Evolutionary conservation across 2,113 vertebrate genomes (phyloP), one percentile per base, ranked within the genome.

Genomic region (Nothobranchius furzeri): DNA sequence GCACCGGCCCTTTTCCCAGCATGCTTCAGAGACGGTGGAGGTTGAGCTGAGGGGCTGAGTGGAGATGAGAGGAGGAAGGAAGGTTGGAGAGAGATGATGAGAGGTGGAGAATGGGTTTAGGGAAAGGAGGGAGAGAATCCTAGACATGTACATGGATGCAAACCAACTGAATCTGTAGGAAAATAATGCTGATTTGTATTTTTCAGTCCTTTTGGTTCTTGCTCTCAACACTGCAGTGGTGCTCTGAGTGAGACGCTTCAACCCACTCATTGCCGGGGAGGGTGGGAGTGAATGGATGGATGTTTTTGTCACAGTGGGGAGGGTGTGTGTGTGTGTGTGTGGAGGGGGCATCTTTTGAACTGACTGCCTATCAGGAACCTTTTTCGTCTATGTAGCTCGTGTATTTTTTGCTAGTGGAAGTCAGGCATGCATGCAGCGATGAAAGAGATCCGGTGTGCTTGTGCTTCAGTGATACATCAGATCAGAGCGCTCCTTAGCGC

Each of bases 191-290:
- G 57, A 12, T 24, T 30, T 75, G 30, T 14, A 43, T 2, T 54
- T 57, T 48, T 35, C 4, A 42, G 1, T 37, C 7, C 9, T 54
- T 54, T 61, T 25, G 68, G 42, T 65, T 42, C 60, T 42, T 84
- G 52, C 65, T 78, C 74, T 74, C 78, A 69, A 49, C 82, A 76
- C 83, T 82, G 81, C 83, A 85, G 64, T 74, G 82, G 73, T 88
- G 82, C 88, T 87, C 73, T 79, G 57, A 87, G 82, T 86, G 75
- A 51, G 71, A 68, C 47, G 60, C 77, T 83, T 56, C 78, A 74
- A 63, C 90, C 90, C 86, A 89, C 88, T 69, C 85, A 55, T 60
- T 47, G 60, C 66, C 75, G 70, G 72, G 75, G 61, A 86, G 69
- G 59, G 75, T 67, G 75, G 62, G 75, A 66, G 72, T 46, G 84